These are phyloP conservation scores for Gisinianus flammeolus DNA, from an alignment of 2,888 invertebrate species.

Conservation along the genomic window DNA sequence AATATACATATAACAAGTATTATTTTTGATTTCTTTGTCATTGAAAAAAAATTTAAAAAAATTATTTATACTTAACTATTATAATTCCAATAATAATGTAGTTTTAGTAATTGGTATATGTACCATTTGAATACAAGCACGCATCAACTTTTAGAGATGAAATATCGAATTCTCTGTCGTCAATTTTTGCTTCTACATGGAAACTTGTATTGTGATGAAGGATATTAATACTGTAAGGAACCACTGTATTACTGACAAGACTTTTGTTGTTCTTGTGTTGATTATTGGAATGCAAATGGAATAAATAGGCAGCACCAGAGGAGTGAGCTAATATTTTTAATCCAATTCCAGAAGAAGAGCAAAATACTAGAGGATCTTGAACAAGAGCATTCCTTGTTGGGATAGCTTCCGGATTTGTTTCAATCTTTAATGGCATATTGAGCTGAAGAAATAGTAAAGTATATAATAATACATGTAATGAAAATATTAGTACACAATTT, in stretches of 20 bases:
- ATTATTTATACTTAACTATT: no score
- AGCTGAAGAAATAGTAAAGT: slow-evolving; percentile 67
- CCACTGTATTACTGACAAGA: background rate
- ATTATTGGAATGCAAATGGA: slow-evolving; percentile 38
- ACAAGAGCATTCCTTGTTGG: background rate
- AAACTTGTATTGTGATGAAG: slow-evolving; percentile 55
- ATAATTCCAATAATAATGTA: no score
- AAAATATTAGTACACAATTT: no score
- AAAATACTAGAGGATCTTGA: background rate
- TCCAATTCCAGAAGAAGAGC: slow-evolving; percentile 14
- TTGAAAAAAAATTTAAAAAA: no score
- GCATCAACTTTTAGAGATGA: slow-evolving; percentile 43
- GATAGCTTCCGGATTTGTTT: background rate
- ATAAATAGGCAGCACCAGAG: slow-evolving; percentile 50
- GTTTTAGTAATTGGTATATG: no score
- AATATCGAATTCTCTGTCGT: background rate
- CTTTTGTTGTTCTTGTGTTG: background rate
- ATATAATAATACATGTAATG: no score
- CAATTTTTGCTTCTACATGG: slow-evolving; percentile 37
- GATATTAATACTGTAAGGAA: slow-evolving; percentile 49
- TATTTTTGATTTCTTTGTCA: no score
- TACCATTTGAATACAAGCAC: slow-evolving; percentile 50
- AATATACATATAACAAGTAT: slow-evolving; percentile 1
- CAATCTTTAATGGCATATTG: slow-evolving; percentile 73
- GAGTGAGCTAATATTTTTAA: slow-evolving; percentile 48